These are phyloP conservation scores for Platynereis dumerilii DNA, from an alignment of 2,888 invertebrate genomes.

Conservation along the genomic window DNA sequence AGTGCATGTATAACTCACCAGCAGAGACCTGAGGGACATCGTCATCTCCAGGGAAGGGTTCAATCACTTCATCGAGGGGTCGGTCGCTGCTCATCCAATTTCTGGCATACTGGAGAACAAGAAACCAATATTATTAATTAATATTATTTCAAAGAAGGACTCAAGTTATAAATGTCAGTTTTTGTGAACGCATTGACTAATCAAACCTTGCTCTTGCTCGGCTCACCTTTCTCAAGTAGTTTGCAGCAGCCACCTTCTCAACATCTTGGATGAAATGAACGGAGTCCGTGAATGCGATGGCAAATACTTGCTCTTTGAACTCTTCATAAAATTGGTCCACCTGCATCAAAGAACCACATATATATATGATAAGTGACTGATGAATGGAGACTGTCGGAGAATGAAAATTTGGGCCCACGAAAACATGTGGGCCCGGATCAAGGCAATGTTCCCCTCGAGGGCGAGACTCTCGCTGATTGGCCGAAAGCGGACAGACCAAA, in stretches of 20 bases:
- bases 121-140: background rate
- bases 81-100: constrained; percentile 55
- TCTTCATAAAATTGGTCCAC: constrained; percentile 55
- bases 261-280: constrained; percentile 65
- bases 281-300: constrained; percentile 80
- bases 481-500: too few species aligned
- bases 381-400: too few species aligned
- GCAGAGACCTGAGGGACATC: constrained; percentile 49
- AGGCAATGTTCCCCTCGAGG: too few species aligned
- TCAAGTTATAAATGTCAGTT: background rate
- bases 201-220: too few species aligned
- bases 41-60: constrained; percentile 3
- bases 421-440: too few species aligned
- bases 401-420: too few species aligned
- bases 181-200: too few species aligned
- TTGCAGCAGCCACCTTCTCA: too few species aligned
- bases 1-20: constrained; percentile 48
- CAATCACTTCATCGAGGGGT: constrained; percentile 47
- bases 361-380: too few species aligned
- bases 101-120: constrained; percentile 43
- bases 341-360: constrained; percentile 21
- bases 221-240: too few species aligned
- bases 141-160: background rate
- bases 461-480: too few species aligned
- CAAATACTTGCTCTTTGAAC: constrained; percentile 74